phyloP scores from a whole-genome alignment of 2,888 invertebrate genomes.

The Apocheima hispidaria region DNA sequence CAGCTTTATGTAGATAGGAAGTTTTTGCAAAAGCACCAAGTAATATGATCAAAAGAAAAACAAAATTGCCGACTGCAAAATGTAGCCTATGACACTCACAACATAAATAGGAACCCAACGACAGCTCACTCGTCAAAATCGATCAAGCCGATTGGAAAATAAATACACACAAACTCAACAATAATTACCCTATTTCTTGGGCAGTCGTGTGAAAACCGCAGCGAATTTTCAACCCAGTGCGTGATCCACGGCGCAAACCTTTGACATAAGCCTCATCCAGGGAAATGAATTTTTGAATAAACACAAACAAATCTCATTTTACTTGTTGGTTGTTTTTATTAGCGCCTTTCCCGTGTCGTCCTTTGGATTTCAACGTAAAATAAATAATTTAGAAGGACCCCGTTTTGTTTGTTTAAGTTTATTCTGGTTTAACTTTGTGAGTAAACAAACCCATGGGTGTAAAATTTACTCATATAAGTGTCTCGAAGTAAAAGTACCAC shows the following conservation, averaged over 20 bases:
- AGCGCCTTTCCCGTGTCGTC: constrained; percentile 27
- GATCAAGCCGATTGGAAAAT: too few species aligned
- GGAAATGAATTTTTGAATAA: constrained; percentile 46
- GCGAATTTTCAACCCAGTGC: constrained; percentile 26
- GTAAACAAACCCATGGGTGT: neutral
- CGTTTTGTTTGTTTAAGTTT: constrained; percentile 33
- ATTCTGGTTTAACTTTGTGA: constrained; percentile 10
- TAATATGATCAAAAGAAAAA: too few species aligned
- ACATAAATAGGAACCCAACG: too few species aligned
- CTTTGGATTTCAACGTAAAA: constrained; percentile 17
- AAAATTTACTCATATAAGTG: neutral
- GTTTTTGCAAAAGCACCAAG: too few species aligned
- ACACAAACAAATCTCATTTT: constrained; percentile 43
- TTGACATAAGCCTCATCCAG: constrained; percentile 38
- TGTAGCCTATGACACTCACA: too few species aligned
- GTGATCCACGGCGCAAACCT: constrained; percentile 25
- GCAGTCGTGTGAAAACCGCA: neutral
- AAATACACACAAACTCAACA: neutral
- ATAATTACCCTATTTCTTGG: neutral
- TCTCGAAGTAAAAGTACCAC: too few species aligned
- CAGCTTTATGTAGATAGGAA: too few species aligned
- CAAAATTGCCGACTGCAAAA: too few species aligned
- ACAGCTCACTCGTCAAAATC: too few species aligned
- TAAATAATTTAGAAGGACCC: constrained; percentile 18
- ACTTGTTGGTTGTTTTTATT: constrained; percentile 41